These are phyloP conservation scores for Cryptophagus acutangulus DNA, from an alignment of 2,888 invertebrate species.

Conservation along the genomic window DNA sequence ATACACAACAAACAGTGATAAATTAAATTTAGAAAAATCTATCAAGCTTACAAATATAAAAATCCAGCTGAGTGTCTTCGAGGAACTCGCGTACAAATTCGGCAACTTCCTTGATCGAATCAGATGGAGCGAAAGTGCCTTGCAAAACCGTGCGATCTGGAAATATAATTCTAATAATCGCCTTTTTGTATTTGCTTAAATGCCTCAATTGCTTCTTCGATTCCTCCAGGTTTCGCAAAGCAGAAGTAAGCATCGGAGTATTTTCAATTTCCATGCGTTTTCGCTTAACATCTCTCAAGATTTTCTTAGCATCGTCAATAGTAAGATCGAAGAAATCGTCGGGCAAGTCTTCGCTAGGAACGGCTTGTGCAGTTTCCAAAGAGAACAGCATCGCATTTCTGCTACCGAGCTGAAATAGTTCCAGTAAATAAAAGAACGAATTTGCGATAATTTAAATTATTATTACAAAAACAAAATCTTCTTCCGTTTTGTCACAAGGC, in stretches of 20 bases:
- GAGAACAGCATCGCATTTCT: constrained; percentile 73
- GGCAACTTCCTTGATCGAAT: constrained; percentile 65
- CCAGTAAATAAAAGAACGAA: constrained; percentile 10
- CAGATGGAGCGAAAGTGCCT: constrained; percentile 73
- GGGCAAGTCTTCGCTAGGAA: constrained; percentile 66
- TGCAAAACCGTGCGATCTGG: constrained; percentile 82
- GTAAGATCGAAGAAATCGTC: constrained; percentile 88
- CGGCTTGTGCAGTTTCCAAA: constrained; percentile 56
- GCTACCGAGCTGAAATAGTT: constrained; percentile 59
- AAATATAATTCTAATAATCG: constrained; percentile 80
- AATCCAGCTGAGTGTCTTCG: constrained; percentile 58
- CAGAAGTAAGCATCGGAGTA: constrained; percentile 65
- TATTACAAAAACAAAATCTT: constrained; percentile 48
- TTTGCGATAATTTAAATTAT: constrained; percentile 8
- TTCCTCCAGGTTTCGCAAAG: constrained; percentile 57
- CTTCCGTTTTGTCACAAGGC: constrained; percentile 27
- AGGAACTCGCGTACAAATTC: constrained; percentile 72
- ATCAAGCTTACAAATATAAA: constrained; percentile 80
- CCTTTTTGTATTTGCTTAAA: constrained; percentile 66
- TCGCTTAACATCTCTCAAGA: constrained; percentile 70
- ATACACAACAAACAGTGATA: constrained; percentile 29
- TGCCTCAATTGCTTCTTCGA: constrained; percentile 54
- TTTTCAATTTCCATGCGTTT: constrained; percentile 62
- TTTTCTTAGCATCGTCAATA: constrained; percentile 70
- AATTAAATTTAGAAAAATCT: background rate